A percentile compares a stretch with the other conserved stretches of the same genome.
These are phyloP conservation scores for Dryobates pubescens DNA, from an alignment of 2,797 vertebrate species.

Conservation along the genomic window DNA sequence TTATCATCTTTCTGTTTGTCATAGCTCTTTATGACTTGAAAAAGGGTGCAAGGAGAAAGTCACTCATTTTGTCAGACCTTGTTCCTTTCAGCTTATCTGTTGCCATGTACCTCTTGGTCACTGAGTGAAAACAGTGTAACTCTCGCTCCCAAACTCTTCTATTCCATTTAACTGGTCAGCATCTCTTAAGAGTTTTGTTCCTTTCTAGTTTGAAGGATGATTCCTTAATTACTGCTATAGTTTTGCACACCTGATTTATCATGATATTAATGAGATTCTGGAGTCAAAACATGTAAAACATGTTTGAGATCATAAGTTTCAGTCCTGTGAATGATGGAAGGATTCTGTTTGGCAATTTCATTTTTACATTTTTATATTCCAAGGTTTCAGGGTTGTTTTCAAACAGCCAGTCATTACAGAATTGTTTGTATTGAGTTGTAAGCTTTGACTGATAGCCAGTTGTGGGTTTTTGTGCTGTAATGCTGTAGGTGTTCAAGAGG, in stretches of 20 bases:
- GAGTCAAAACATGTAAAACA: background rate
- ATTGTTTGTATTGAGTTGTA: background rate
- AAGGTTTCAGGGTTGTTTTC: conserved; percentile 2
- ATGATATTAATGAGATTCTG: background rate
- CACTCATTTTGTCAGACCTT: background rate
- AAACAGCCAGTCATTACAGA: background rate
- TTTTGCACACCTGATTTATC: background rate
- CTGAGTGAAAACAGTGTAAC: background rate
- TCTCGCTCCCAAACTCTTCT: background rate
- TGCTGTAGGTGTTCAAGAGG: no score
- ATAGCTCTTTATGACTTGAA: background rate
- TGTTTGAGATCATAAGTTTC: background rate
- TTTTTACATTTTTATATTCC: background rate
- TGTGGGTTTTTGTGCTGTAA: background rate
- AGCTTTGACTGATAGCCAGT: background rate
- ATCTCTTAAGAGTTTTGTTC: background rate
- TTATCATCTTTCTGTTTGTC: background rate
- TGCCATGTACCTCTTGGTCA: conserved; percentile 16
- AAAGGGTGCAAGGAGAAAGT: background rate
- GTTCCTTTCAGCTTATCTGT: background rate
- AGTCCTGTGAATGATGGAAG: background rate
- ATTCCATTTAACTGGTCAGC: background rate
- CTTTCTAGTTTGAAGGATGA: background rate
- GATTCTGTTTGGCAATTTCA: background rate
- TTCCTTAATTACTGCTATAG: background rate